These are phyloP conservation scores for Subanguina moxae DNA, from an alignment of 1,140 invertebrate species.

Conservation along the genomic window DNA sequence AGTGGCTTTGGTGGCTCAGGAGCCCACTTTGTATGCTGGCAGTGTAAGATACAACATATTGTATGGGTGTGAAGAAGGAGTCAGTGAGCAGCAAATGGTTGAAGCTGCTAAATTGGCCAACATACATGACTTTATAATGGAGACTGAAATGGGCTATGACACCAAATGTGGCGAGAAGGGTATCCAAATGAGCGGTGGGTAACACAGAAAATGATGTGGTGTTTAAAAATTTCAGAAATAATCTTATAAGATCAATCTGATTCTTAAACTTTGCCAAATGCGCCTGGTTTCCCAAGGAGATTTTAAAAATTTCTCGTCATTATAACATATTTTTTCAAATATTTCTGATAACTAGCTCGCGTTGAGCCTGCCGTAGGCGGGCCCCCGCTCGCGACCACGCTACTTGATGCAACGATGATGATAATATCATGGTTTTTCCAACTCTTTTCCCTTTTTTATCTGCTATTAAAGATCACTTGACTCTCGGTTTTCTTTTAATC, in stretches of 20 bases:
- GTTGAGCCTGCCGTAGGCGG: too few relatives aligned
- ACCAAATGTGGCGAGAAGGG: conserved; percentile 60
- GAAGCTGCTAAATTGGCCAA: conserved; percentile 59
- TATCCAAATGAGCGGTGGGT: conserved; percentile 33
- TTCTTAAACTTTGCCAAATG: background rate
- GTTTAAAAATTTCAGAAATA: background rate
- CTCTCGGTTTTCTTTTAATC: too few relatives aligned
- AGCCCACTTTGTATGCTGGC: conserved; percentile 50
- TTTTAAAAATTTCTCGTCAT: too few relatives aligned
- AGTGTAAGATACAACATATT: conserved; percentile 54
- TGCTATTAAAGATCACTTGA: too few relatives aligned
- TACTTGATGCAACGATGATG: too few relatives aligned
- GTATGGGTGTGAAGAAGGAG: conserved; percentile 47
- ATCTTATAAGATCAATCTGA: background rate
- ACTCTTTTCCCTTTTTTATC: too few relatives aligned
- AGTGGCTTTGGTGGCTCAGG: conserved; percentile 52
- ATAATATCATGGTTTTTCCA: too few relatives aligned
- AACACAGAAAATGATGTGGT: too few relatives aligned
- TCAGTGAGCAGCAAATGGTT: conserved; percentile 42
- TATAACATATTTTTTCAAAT: too few relatives aligned
- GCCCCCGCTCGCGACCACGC: too few relatives aligned
- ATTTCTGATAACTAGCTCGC: too few relatives aligned
- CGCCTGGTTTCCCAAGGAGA: too few relatives aligned
- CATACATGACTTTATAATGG: conserved; percentile 60
- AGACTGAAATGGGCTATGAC: conserved; percentile 58